Conservation (phyloP, 2,888 invertebrate genomes). For the Plebejus argus region DNA sequence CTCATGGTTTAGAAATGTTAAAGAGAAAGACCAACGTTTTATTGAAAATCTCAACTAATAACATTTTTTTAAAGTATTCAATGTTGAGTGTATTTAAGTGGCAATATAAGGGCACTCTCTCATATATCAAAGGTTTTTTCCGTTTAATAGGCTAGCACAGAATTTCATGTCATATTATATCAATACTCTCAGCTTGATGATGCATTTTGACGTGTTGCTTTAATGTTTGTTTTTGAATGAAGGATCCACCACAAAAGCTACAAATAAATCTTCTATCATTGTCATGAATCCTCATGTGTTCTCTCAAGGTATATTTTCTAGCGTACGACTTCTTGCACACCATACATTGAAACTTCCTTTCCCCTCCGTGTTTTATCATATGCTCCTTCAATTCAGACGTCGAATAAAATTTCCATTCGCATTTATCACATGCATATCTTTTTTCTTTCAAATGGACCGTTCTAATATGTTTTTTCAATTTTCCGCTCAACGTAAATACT, state of each 20-base stretch:
- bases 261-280: slow-evolving; percentile 68
- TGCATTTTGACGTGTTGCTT: slow-evolving; percentile 67
- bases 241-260: slow-evolving; percentile 60
- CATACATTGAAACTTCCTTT: slow-evolving; percentile 71
- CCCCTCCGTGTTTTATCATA: slow-evolving; percentile 76
- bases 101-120: background rate
- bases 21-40: background rate
- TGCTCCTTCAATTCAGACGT: slow-evolving; percentile 78
- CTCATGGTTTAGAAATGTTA: no score
- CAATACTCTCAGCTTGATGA: slow-evolving; percentile 50
- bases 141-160: background rate
- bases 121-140: background rate
- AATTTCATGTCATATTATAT: background rate
- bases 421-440: slow-evolving; percentile 68
- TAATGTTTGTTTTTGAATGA: slow-evolving; percentile 68
- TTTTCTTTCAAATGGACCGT: slow-evolving; percentile 72
- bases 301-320: slow-evolving; percentile 66
- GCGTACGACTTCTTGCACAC: slow-evolving; percentile 77
- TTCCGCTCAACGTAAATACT: slow-evolving; percentile 66
- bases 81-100: background rate
- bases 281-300: slow-evolving; percentile 71
- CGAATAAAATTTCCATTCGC: slow-evolving; percentile 78
- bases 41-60: no score
- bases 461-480: slow-evolving; percentile 61
- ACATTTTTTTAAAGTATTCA: background rate